Percentiles rank a stretch among this genome's conserved stretches.
Conservation (phyloP, 2,113 vertebrate genomes). For the pig (Sus scrofa) region DNA sequence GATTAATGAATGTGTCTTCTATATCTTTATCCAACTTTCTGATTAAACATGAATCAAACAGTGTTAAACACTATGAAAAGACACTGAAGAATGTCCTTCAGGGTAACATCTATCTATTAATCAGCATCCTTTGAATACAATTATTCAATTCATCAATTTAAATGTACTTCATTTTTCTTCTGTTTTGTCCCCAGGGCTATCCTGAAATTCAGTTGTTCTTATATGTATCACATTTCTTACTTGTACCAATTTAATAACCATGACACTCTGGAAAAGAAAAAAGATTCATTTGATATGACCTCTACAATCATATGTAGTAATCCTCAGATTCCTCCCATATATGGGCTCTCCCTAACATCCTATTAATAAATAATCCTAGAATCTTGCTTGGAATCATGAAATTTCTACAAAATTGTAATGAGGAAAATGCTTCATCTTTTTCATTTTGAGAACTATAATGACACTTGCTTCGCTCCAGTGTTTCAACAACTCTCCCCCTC, state of each 20-base stretch:
- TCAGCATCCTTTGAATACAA: constrained; percentile 45
- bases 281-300: neutral
- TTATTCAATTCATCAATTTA: constrained; percentile 71
- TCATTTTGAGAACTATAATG: constrained; percentile 19
- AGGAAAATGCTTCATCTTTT: neutral
- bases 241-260: constrained; percentile 16
- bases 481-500: neutral
- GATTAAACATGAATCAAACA: constrained; percentile 58
- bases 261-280: neutral
- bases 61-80: constrained; percentile 48
- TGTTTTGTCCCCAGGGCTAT: constrained; percentile 5
- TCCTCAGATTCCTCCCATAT: neutral
- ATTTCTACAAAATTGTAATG: neutral
- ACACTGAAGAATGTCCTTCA: constrained; percentile 42
- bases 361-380: constrained; percentile 17
- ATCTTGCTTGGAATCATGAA: neutral
- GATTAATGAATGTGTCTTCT: constrained; percentile 50
- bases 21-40: constrained; percentile 60
- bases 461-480: neutral
- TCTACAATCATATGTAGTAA: neutral
- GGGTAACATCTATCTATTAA: constrained; percentile 59
- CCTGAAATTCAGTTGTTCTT: constrained; percentile 39
- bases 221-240: constrained; percentile 55
- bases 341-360: neutral
- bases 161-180: constrained; percentile 73